phyloP scores from a whole-genome alignment of 2,797 vertebrate genomes.

The Catamblyrhynchus diadema region DNA sequence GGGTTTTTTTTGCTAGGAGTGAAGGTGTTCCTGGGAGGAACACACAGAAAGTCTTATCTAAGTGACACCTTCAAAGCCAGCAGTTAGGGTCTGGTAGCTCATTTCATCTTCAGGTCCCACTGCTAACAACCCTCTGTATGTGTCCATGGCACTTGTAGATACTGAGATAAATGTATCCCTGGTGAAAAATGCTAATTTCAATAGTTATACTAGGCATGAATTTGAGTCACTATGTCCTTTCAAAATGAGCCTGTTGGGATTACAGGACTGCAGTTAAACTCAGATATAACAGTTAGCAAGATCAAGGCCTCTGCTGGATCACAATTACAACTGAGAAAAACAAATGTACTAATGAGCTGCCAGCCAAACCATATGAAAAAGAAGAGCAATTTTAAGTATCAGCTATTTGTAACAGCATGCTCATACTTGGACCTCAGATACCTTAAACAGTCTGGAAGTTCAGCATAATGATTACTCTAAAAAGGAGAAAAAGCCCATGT shows the following conservation, averaged over 20 bases:
- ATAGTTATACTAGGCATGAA: not conserved
- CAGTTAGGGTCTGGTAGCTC: not conserved
- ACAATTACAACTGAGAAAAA: not conserved
- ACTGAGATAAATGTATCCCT: not conserved
- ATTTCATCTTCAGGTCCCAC: not conserved
- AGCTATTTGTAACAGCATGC: not conserved
- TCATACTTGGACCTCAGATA: not conserved
- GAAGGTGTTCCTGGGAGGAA: not conserved
- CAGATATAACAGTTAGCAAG: not conserved
- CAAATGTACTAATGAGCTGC: not conserved
- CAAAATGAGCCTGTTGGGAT: not conserved
- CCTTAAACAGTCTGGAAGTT: conserved; percentile 26
- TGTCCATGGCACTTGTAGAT: not conserved
- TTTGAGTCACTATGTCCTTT: conserved; percentile 3
- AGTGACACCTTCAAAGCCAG: not conserved
- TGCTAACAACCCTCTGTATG: not conserved
- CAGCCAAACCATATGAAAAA: not conserved
- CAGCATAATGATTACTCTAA: not conserved
- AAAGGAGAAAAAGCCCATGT: not conserved
- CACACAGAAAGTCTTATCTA: not conserved
- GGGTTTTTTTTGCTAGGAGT: not conserved
- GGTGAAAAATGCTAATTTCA: conserved; percentile 18
- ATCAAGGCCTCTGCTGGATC: not conserved
- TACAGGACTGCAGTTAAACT: not conserved
- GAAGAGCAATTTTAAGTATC: not conserved